These are phyloP conservation scores for Halichoerus grypus DNA, from an alignment of 2,113 vertebrate genomes.

Conservation along the genomic window DNA sequence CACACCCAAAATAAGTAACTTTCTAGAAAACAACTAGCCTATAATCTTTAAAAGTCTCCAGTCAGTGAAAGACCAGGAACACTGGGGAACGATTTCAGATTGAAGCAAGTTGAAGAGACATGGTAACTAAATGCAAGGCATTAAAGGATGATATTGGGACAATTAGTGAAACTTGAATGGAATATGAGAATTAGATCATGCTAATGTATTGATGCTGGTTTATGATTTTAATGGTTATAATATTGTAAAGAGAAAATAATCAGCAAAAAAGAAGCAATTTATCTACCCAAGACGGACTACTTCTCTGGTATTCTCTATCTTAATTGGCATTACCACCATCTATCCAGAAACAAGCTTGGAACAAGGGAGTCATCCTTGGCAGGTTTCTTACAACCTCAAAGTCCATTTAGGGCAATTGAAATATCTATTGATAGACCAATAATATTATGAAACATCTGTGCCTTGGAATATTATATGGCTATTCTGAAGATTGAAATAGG, in stretches of 20 bases:
- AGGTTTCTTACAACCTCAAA: background rate
- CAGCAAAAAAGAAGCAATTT: background rate
- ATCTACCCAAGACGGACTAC: background rate
- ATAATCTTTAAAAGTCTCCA: background rate
- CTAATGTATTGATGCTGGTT: background rate
- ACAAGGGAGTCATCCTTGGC: background rate
- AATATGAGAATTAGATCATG: background rate
- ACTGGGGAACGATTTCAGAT: background rate
- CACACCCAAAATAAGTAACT: background rate
- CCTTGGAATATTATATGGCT: background rate
- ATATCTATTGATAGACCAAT: background rate
- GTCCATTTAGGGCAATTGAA: background rate
- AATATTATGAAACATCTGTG: conserved; percentile 32
- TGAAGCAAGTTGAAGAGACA: background rate
- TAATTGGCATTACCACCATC: background rate
- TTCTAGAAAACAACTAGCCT: background rate
- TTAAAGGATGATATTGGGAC: background rate
- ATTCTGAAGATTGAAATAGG: background rate
- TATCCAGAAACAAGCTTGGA: background rate
- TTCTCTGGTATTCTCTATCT: background rate
- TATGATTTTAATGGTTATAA: background rate
- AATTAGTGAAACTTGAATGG: background rate
- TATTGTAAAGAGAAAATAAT: background rate
- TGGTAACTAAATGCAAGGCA: background rate
- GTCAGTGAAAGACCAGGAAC: background rate